Conservation (phyloP, 2,888 invertebrate genomes). For the Deilephila porcellus region DNA sequence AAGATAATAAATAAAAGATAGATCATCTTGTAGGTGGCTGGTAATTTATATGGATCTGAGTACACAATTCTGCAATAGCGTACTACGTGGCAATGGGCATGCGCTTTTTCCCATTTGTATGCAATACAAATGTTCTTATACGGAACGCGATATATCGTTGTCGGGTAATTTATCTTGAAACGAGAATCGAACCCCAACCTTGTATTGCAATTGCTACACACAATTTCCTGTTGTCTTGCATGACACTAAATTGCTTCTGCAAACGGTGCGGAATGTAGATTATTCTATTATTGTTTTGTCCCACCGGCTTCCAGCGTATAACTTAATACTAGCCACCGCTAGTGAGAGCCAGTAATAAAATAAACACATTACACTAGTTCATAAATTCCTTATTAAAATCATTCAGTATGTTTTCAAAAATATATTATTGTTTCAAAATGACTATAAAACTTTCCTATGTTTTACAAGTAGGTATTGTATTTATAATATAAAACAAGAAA, state of each 20-base stretch:
- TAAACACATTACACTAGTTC: not conserved
- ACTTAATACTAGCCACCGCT: slow-evolving; percentile 4
- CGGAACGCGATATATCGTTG: slow-evolving; percentile 68
- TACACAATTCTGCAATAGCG: slow-evolving; percentile 2
- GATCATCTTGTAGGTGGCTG: not conserved
- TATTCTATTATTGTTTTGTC: slow-evolving; percentile 72
- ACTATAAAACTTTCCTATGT: too few species aligned
- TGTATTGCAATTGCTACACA: slow-evolving; percentile 64
- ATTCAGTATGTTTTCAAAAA: too few species aligned
- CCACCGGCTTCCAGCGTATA: not conserved
- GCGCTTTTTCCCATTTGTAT: slow-evolving; percentile 70
- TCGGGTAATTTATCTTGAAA: slow-evolving; percentile 70
- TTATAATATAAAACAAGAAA: too few species aligned
- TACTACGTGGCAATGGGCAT: slow-evolving; percentile 7
- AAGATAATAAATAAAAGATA: too few species aligned
- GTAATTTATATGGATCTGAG: not conserved
- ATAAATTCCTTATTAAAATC: not conserved
- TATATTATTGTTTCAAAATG: too few species aligned
- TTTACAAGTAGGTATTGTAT: too few species aligned
- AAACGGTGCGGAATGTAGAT: slow-evolving; percentile 75
- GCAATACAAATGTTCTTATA: slow-evolving; percentile 75
- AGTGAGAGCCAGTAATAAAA: not conserved
- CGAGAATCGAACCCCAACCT: slow-evolving; percentile 71
- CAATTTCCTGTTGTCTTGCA: slow-evolving; percentile 74
- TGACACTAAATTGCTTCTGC: slow-evolving; percentile 78